phyloP scores from a whole-genome alignment of 1,140 invertebrate genomes.

The Monochamus saltuarius region DNA sequence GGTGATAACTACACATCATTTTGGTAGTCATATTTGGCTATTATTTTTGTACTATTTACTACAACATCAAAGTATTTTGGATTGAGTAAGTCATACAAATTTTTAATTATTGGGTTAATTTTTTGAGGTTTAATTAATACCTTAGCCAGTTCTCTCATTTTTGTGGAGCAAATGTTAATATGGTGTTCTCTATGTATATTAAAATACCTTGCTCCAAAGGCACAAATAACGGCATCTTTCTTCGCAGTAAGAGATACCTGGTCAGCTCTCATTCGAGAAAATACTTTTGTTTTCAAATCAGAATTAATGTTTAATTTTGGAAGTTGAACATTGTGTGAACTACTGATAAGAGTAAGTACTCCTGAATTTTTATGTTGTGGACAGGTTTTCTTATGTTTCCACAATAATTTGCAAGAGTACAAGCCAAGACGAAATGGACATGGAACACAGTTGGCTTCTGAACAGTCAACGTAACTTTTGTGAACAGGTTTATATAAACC shows the following conservation, averaged over 20 bases:
- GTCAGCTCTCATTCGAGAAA: conserved; percentile 29
- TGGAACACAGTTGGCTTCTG: neutral
- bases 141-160: no score
- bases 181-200: conserved; percentile 25
- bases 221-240: conserved; percentile 38
- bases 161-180: conserved; percentile 1
- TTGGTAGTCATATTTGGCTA: no score
- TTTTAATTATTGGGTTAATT: no score
- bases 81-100: no score
- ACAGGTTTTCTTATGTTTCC: conserved; percentile 7
- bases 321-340: neutral
- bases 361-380: neutral
- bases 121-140: conserved; percentile 26
- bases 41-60: no score
- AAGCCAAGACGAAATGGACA: conserved; percentile 1
- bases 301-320: conserved; percentile 6
- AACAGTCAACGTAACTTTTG: neutral
- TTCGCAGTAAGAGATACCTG: conserved; percentile 30
- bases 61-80: no score
- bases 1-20: no score
- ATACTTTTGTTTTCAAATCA: conserved; percentile 13
- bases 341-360: neutral
- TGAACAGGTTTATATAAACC: neutral
- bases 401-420: conserved; percentile 3
- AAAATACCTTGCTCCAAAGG: conserved; percentile 38